Evolutionary conservation across 2,797 vertebrate species (phyloP), one percentile per base, ranked within the genome.

Genomic region (Melanitta fusca): DNA sequence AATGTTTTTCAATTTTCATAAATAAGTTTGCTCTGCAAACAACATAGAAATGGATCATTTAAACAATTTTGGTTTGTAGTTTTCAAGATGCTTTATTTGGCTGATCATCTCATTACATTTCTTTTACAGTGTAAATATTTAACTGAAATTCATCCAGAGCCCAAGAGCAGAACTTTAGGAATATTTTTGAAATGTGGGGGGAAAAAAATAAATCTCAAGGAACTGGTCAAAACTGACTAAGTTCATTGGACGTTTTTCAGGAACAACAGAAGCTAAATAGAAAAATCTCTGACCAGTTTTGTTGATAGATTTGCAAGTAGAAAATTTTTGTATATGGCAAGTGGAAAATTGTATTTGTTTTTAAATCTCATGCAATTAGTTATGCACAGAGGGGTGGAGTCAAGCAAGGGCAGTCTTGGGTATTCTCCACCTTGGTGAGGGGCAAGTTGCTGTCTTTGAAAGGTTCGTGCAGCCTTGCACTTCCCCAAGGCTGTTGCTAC

Each of bases 91-190:
- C 51, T 79, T 89, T 72, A n/a, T 73, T 91, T 91, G 61, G 43
- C 53, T 62, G 36, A 72, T 79, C 65, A 88, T 83, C 71, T 94
- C 78, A 49, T 61, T 93, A 36, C 68, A 39, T 73, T 94, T 91
- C 92, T 72, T 27, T 64, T 64, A 28, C 65, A 36, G 20, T 38
- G 41, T 57, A 68, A 96, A 82, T 85, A 79, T 72, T 78, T 82
- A 85, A 30, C 34, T 88, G 65, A 22, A 92, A 54, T 78, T 88
- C 57, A 85, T 85, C 54, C 81, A 78, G 74, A 92, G 73, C 12
- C 39, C 34, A 85, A 51, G 45, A 75, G 38, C 47, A 88, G 36
- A 90, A 89, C 32, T 72, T 72, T 58, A 51, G 30, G 7, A 58
- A 72, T 70, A 27, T 69, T 92, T 93, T 89, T 2, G 4, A 93